Conservation (phyloP, 2,797 vertebrate species). For the Diceros bicornis region DNA sequence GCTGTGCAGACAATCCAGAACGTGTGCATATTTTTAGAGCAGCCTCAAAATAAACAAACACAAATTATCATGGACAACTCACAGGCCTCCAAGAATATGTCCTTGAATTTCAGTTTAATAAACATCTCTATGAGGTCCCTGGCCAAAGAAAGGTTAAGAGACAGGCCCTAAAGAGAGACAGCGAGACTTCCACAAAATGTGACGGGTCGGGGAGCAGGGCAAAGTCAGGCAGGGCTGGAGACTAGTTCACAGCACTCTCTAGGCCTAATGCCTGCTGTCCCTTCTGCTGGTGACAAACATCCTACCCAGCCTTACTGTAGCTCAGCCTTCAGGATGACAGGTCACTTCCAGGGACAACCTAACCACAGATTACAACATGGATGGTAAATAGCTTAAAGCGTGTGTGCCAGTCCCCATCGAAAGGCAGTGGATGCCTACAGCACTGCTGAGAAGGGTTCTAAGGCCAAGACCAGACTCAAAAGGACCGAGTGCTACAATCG, state of each 20-base stretch:
- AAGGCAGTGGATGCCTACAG: not conserved
- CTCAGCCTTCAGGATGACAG: not conserved
- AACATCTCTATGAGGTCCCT: not conserved
- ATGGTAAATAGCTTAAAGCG: not conserved
- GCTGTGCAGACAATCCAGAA: not conserved
- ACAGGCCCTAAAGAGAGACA: not conserved
- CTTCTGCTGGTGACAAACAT: not conserved
- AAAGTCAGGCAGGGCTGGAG: not conserved
- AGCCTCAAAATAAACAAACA: constrained; percentile 27
- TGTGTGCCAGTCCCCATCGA: not conserved
- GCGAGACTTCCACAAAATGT: not conserved
- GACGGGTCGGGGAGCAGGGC: not conserved
- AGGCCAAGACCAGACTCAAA: not conserved
- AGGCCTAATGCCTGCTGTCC: not conserved
- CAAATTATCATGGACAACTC: not conserved
- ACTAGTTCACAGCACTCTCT: not conserved
- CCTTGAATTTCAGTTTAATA: constrained; percentile 37
- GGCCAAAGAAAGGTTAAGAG: constrained; percentile 59
- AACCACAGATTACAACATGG: not conserved
- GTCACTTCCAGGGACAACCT: not conserved
- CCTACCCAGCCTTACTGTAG: not conserved
- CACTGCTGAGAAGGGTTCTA: not conserved
- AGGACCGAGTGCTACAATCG: not conserved
- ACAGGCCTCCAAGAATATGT: not conserved
- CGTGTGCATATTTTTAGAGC: not conserved